A percentile compares a stretch with the other conserved stretches of the same genome.
These are phyloP conservation scores for Podarcis lilfordi DNA, from an alignment of 2,797 vertebrate genomes.

Conservation along the genomic window DNA sequence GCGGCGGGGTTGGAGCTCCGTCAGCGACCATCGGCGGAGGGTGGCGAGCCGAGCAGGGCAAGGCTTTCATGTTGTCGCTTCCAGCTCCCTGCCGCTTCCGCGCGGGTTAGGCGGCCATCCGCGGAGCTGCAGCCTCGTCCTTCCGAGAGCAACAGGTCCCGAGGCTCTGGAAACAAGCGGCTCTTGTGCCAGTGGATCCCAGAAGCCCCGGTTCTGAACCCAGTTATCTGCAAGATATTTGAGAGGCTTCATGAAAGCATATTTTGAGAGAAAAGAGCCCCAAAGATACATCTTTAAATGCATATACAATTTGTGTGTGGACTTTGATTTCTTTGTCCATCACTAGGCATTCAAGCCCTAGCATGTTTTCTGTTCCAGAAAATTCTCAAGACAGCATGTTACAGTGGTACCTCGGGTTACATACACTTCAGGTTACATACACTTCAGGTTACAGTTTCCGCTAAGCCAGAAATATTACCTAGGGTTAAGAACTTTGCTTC, in stretches of 20 bases:
- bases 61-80: not conserved
- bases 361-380: not conserved
- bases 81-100: not conserved
- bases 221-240: no score
- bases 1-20: not conserved
- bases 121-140: not conserved
- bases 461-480: no score
- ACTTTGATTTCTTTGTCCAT: not conserved
- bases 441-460: no score
- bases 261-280: not conserved
- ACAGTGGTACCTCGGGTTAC: no score
- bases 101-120: not conserved
- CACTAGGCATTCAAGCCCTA: not conserved
- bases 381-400: not conserved
- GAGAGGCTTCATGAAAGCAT: not conserved
- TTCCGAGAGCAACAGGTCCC: not conserved
- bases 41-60: not conserved
- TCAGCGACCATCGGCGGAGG: not conserved
- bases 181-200: no score
- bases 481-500: no score
- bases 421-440: no score
- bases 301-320: not conserved
- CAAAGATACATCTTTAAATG: not conserved
- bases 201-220: not conserved
- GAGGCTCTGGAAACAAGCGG: not conserved